These are phyloP conservation scores for Willisornis vidua DNA, from an alignment of 2,113 vertebrate genomes.

Conservation along the genomic window DNA sequence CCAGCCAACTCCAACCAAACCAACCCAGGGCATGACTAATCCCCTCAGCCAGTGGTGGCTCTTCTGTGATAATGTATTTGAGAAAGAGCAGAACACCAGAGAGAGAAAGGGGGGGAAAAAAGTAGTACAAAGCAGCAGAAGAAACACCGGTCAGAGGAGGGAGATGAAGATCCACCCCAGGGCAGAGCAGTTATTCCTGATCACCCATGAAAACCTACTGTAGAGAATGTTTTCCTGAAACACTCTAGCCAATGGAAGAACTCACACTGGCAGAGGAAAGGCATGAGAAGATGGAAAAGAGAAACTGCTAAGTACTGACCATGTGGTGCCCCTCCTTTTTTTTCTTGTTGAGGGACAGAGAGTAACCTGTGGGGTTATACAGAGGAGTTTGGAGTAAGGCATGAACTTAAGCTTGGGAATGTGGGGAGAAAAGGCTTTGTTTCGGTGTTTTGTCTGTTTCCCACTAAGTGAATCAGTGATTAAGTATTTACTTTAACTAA, in stretches of 20 bases:
- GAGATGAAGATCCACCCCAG: fast-evolving
- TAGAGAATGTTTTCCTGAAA: background rate
- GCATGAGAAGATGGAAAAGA: background rate
- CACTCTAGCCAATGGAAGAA: background rate
- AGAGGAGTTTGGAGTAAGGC: background rate
- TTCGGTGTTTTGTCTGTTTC: background rate
- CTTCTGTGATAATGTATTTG: background rate
- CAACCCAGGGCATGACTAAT: fast-evolving
- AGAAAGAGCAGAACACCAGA: background rate
- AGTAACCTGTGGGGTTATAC: background rate
- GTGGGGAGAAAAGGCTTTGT: background rate
- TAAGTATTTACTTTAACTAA: background rate
- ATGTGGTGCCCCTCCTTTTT: fast-evolving
- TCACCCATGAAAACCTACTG: background rate
- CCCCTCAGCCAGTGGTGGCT: fast-evolving
- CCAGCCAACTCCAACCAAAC: fast-evolving
- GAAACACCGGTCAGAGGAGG: fast-evolving
- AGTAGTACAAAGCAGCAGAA: background rate
- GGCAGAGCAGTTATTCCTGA: background rate
- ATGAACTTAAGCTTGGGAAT: background rate
- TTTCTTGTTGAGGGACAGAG: background rate
- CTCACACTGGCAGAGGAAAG: background rate
- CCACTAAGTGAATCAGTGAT: background rate
- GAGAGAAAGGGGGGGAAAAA: background rate
- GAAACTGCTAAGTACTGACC: background rate